phyloP scores from a whole-genome alignment of 2,113 vertebrate species.

The Halcyon malimbica region DNA sequence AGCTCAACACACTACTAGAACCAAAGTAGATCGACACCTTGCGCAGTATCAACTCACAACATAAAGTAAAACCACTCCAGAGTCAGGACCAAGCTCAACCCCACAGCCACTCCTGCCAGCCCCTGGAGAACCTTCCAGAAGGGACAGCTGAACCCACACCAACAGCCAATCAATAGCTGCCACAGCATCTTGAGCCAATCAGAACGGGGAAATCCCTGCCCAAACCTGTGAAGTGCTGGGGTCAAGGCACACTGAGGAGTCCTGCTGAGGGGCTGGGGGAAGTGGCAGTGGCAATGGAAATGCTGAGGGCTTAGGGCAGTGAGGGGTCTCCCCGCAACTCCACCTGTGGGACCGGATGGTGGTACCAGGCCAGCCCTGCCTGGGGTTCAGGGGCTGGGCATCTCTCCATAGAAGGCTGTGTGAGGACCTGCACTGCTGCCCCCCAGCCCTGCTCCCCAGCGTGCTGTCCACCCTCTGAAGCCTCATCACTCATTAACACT shows the following conservation, averaged over 20 bases:
- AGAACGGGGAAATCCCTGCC: background rate
- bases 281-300: background rate
- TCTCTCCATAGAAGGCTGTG: no score
- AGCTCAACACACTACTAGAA: background rate
- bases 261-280: background rate
- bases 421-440: background rate
- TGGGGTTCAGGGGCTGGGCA: background rate
- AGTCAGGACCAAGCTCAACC: no score
- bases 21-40: background rate
- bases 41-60: background rate
- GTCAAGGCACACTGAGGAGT: background rate
- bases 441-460: background rate
- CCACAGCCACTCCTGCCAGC: no score
- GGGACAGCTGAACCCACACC: no score
- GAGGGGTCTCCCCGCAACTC: rapidly evolving
- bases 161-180: background rate
- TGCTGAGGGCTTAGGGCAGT: rapidly evolving
- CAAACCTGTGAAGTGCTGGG: background rate
- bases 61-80: background rate
- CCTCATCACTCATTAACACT: rapidly evolving
- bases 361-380: no score
- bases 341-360: rapidly evolving
- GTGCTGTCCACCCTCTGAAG: background rate
- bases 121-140: background rate
- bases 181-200: background rate